These are phyloP conservation scores for Oxyruncus cristatus DNA, from an alignment of 2,113 vertebrate genomes.

Conservation along the genomic window DNA sequence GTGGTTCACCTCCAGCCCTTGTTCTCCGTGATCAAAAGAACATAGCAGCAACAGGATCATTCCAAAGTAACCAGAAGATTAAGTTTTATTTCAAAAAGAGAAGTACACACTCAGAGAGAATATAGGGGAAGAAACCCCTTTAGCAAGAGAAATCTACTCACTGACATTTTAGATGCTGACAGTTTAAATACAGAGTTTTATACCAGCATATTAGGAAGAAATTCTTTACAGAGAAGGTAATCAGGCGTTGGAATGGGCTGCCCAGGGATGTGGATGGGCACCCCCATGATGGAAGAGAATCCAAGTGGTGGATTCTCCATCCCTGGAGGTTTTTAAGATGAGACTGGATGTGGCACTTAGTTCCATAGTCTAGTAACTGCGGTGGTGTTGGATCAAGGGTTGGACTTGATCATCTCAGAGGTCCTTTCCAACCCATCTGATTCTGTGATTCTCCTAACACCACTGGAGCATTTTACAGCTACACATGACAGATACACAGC, in stretches of 20 bases:
- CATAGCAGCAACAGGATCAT: neutral
- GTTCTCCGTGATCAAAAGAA: neutral
- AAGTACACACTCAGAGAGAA: neutral
- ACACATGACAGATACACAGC: fast-evolving
- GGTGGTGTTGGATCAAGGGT: too few relatives aligned
- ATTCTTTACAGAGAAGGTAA: too few relatives aligned
- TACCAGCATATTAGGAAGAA: too few relatives aligned
- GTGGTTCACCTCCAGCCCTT: fast-evolving
- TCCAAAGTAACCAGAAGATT: neutral
- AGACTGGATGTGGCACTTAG: too few relatives aligned
- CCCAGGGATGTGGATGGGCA: too few relatives aligned
- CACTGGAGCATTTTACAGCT: neutral
- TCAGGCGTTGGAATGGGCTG: too few relatives aligned
- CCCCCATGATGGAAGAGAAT: too few relatives aligned
- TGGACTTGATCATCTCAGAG: too few relatives aligned
- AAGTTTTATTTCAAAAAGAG: neutral
- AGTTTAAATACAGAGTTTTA: neutral
- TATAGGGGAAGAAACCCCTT: neutral
- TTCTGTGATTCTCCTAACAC: neutral
- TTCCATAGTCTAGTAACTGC: too few relatives aligned
- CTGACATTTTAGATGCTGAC: neutral
- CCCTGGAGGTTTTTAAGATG: too few relatives aligned
- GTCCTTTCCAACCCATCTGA: too few relatives aligned
- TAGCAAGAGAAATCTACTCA: neutral
- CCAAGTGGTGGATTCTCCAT: too few relatives aligned